These are phyloP conservation scores for Amphimallon solstitiale DNA, from an alignment of 2,888 invertebrate genomes.

Conservation along the genomic window DNA sequence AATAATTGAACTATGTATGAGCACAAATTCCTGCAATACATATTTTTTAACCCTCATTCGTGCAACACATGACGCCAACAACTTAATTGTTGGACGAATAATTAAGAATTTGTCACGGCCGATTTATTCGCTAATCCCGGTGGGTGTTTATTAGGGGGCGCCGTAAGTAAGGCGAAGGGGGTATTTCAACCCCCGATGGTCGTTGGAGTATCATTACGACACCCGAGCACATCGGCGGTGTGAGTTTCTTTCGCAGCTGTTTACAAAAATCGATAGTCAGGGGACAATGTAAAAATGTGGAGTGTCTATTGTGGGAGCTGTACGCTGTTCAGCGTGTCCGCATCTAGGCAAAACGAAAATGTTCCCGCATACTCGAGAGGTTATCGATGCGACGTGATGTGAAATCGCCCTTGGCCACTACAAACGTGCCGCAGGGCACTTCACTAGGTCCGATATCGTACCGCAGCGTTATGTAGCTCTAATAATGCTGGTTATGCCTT, in stretches of 20 bases:
- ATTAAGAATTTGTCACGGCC: conserved; percentile 47
- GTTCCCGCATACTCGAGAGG: conserved; percentile 24
- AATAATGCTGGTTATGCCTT: too few species aligned
- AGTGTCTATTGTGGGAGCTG: conserved; percentile 11
- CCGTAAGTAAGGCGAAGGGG: conserved; percentile 53
- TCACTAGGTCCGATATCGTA: neutral
- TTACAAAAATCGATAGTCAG: conserved; percentile 50
- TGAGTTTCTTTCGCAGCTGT: conserved; percentile 53
- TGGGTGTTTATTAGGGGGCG: conserved; percentile 54
- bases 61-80: conserved; percentile 1
- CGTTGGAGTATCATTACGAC: conserved; percentile 61
- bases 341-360: conserved; percentile 18
- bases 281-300: conserved; percentile 31
- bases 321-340: conserved; percentile 4
- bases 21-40: too few species aligned
- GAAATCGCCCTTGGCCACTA: neutral
- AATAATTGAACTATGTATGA: too few species aligned
- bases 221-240: conserved; percentile 54
- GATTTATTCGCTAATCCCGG: conserved; percentile 56
- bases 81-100: conserved; percentile 29
- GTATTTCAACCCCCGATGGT: conserved; percentile 46
- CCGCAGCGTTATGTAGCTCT: too few species aligned
- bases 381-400: neutral
- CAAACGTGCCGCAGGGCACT: neutral
- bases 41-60: too few species aligned